Conservation (phyloP, 2,113 vertebrate species). For the Prolemur simus region DNA sequence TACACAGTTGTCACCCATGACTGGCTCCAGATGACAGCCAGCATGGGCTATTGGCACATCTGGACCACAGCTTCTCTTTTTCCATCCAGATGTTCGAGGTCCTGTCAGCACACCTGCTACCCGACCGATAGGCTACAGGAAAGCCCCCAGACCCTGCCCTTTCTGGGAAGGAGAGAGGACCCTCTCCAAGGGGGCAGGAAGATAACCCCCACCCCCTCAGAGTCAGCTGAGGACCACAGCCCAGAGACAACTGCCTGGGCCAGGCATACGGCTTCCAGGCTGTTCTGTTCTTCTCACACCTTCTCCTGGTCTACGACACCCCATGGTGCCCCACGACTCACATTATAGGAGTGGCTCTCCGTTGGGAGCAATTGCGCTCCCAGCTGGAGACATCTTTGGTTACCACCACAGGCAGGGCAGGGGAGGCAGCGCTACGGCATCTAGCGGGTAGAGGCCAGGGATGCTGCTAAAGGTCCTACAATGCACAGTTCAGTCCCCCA, state of each 20-base stretch:
- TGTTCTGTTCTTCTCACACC: background rate
- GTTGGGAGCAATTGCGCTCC: no score
- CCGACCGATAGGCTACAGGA: background rate
- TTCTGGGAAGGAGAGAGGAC: slow-evolving; percentile 2
- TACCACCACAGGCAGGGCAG: background rate
- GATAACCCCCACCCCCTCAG: background rate
- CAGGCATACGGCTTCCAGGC: background rate
- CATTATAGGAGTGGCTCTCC: background rate
- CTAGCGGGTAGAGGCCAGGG: background rate
- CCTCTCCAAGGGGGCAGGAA: background rate
- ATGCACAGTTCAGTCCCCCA: background rate
- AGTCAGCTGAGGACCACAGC: background rate
- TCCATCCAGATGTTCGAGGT: slow-evolving; percentile 57
- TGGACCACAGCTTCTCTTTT: slow-evolving; percentile 45
- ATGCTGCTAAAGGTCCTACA: background rate
- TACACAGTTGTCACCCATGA: slow-evolving; percentile 27
- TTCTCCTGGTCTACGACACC: background rate
- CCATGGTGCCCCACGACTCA: background rate
- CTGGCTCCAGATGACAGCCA: slow-evolving; percentile 63
- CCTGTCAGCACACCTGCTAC: slow-evolving; percentile 43
- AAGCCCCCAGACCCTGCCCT: background rate
- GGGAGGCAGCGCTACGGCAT: background rate
- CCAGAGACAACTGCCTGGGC: background rate
- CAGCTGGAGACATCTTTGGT: background rate
- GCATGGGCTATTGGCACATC: slow-evolving; percentile 15